A percentile compares a stretch with the other conserved stretches of the same genome.
These are phyloP conservation scores for Meda fulgida DNA, from an alignment of 2,797 vertebrate genomes.

Conservation along the genomic window DNA sequence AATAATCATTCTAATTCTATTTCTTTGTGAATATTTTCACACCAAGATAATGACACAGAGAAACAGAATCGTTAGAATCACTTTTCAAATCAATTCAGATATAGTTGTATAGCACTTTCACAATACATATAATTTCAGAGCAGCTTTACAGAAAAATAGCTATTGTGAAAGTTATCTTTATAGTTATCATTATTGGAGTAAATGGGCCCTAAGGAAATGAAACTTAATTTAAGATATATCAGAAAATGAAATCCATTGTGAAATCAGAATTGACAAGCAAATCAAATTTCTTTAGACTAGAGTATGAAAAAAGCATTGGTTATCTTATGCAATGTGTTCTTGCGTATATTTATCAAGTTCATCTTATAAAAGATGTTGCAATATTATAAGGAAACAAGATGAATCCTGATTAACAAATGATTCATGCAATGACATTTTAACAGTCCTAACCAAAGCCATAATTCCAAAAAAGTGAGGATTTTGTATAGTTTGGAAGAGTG, in stretches of 20 bases:
- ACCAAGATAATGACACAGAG: not conserved
- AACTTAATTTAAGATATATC: no score
- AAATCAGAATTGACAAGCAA: not conserved
- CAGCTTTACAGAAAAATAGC: no score
- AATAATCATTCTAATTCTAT: not conserved
- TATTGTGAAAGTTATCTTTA: no score
- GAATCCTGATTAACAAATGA: not conserved
- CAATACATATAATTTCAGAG: no score
- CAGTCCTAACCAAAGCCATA: not conserved
- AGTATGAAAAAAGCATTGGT: not conserved
- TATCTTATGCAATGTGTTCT: not conserved
- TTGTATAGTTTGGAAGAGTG: constrained; percentile 43
- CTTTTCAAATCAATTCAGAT: not conserved
- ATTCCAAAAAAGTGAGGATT: constrained; percentile 7
- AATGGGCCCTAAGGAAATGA: not conserved
- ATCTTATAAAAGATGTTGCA: not conserved
- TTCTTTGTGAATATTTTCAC: not conserved
- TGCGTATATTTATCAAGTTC: not conserved
- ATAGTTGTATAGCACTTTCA: no score
- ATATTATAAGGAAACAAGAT: not conserved
- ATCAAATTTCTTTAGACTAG: not conserved
- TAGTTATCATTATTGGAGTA: not conserved
- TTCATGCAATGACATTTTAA: not conserved
- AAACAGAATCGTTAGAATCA: not conserved
- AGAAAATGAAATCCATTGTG: not conserved